Conservation (phyloP, 2,888 invertebrate species). For the Fabriciana adippe region DNA sequence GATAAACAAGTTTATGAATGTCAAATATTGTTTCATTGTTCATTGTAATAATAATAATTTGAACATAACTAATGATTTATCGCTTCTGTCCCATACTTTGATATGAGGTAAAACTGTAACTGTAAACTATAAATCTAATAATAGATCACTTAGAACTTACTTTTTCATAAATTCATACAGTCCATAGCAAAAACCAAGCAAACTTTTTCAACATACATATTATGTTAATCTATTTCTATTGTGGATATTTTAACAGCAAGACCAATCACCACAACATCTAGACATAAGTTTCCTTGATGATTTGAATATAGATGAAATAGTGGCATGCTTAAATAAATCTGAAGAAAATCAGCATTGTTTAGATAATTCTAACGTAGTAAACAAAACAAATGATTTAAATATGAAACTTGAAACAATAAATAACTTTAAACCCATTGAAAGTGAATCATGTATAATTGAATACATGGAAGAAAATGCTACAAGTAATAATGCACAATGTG, state of each 20-base stretch:
- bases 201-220: not conserved
- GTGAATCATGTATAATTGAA: not conserved
- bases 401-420: not conserved
- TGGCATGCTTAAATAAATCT: slow-evolving; percentile 52
- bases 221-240: not conserved
- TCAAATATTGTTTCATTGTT: too few relatives aligned
- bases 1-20: too few relatives aligned
- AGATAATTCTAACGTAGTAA: not conserved
- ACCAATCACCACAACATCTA: slow-evolving; percentile 35
- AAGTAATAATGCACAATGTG: not conserved
- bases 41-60: too few relatives aligned
- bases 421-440: not conserved
- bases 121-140: too few relatives aligned
- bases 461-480: not conserved
- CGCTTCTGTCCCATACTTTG: too few relatives aligned
- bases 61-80: too few relatives aligned
- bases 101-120: too few relatives aligned
- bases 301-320: slow-evolving; percentile 66
- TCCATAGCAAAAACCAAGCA: not conserved
- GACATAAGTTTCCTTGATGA: slow-evolving; percentile 68
- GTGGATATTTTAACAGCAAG: slow-evolving; percentile 15
- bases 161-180: not conserved
- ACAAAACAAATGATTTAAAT: not conserved
- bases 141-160: too few relatives aligned
- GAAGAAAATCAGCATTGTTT: slow-evolving; percentile 31